Base-by-base conservation (phyloP, 2,888 invertebrate genomes). In the Cloeon dipterum region DNA sequence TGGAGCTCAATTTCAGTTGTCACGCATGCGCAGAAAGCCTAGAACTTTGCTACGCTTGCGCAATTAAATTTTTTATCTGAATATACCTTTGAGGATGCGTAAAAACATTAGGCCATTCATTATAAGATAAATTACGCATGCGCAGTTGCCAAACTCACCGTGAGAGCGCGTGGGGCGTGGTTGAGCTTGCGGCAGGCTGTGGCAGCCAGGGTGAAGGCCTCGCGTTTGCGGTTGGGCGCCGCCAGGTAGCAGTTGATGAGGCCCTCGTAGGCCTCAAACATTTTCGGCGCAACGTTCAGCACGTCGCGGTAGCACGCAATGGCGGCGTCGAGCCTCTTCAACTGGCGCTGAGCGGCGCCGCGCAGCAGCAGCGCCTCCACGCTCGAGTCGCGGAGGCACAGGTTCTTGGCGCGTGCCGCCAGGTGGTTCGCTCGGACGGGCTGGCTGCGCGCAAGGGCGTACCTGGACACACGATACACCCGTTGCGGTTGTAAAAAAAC, bases 211-310 rank as follows among this genome's bases (percentile, higher is more conserved):
- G 70, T 66, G 10, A 74, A 63, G 0, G 81, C 82, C 49, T 82
- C 82, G 47, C 74, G 61, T 20, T 68, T 55, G 38, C 78, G 61
- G 44, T 71, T 68, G 50, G 69, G 60, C 2, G 69, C 68, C 3
- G 69, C 68, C 26, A 76, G 55, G 48, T 78, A 78, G 50, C 74
- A 72, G 44, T 76, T 74, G 3, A 78, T 72, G 20, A 82, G 52
- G n/a, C 78, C 78, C 54, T 75, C 72, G 50, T 81, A 74, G 1
- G 74, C 66, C 51, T 83, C 83, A 51, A 67, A 74, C 41, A 74
- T 63, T 47, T 63, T 62, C 23, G 73, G 68, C 39, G 69, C 68
- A 34, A 59, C 49, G 36, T 57, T 53, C 40, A 71, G 57, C 1
- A 74, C 75, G 50, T 75, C 74, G 44, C 71, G 59, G 50, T 72